Base-by-base conservation (phyloP, 2,113 vertebrate genomes). In the Neodontobutis hainanensis region DNA sequence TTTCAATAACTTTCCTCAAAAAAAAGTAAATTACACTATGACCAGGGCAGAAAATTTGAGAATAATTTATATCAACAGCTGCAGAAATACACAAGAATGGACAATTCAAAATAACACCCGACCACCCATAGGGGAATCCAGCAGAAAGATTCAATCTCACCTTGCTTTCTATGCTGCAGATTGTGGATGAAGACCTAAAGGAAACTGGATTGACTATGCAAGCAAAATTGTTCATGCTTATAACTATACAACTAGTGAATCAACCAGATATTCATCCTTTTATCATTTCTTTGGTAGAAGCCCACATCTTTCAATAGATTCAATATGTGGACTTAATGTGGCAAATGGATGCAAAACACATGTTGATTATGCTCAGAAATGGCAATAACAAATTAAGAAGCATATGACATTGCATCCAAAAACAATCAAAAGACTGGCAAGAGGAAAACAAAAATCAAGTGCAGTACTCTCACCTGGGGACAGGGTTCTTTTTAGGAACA, bases 371-470 rank as follows among this genome's bases (percentile, higher is more conserved):
- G 53, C 50, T 35, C 8, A 60, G 16, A 79, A 63, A 45, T 76
- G 59, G 61, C 61, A 53, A 3, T 46, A 49, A 1, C 48, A 52
- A 32, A 79, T 79, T 61, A 63, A 47, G 44, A 73, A 15, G 53
- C 53, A 10, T 64, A 65, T 72, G 19, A 58, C 40, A 58, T 47
- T 43, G 51, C 35, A 4, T n/a, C 19, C 10, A 50, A 59, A 58
- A 53, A 49, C 8, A 47, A 46, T 2, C 9, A 36, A 61, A 70
- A 61, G 50, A 62, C 50, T 45, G 4, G 15, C 5, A 3, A 82
- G 71, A 48, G 73, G 70, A 8, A 79, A 82, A 53, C 53, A 52
- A 42, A 10, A 56, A 60, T 2, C 73, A 61, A 69, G 40, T 36
- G 4, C 58, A 49, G 19, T 56, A 0, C 71, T 72, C 36, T 74